Percentiles rank a stretch among this genome's conserved stretches.
Evolutionary conservation across 1,140 invertebrate genomes (phyloP).

Genomic region (Drosophila elegans): DNA sequence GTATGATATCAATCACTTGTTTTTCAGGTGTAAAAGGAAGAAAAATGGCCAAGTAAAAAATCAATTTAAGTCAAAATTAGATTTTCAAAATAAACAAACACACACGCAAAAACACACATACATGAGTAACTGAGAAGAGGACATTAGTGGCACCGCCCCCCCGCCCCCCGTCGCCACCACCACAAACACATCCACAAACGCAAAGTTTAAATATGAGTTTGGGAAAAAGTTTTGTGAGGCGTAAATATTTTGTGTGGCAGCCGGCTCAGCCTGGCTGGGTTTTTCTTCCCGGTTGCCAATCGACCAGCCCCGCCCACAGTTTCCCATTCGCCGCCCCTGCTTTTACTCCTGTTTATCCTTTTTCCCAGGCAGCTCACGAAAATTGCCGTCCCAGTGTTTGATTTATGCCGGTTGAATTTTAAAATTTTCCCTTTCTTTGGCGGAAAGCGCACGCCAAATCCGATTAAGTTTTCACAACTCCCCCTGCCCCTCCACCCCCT

Average conservation of each 20-base stretch:
- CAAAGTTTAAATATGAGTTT: constrained; percentile 81
- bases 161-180: neutral
- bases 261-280: constrained; percentile 15
- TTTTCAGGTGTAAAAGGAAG: neutral
- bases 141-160: constrained; percentile 31
- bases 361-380: constrained; percentile 68
- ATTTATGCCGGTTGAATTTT: constrained; percentile 83
- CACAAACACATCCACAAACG: constrained; percentile 32
- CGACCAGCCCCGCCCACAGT: constrained; percentile 1
- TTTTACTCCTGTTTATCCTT: constrained; percentile 63
- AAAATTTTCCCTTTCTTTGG: constrained; percentile 60
- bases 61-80: constrained; percentile 81
- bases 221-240: constrained; percentile 74
- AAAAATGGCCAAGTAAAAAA: constrained; percentile 59
- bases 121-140: constrained; percentile 2
- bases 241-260: constrained; percentile 79
- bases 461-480: constrained; percentile 75
- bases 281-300: neutral
- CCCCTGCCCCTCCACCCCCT: neutral
- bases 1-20: neutral
- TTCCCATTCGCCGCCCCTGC: constrained; percentile 2
- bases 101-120: constrained; percentile 15
- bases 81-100: constrained; percentile 77
- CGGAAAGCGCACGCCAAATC: constrained; percentile 69
- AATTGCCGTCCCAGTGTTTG: constrained; percentile 72